Base-by-base conservation (phyloP, 1,140 invertebrate genomes). In the Homarus americanus region DNA sequence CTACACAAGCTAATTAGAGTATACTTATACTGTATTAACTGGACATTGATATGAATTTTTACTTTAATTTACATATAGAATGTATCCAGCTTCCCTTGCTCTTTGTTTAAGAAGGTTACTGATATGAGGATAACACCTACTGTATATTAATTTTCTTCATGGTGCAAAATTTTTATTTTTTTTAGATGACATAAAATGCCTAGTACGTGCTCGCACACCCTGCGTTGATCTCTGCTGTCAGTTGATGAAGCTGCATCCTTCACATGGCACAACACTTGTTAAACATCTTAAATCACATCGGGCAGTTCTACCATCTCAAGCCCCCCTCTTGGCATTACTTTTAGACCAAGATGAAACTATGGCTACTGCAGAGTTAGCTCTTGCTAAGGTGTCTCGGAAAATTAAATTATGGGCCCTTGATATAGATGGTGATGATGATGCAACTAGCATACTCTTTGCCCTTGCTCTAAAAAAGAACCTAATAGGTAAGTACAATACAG, bases 171-270 rank as follows among this genome's bases (percentile, higher is more conserved):
- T 63, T 24, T 20, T 63, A 28, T 69, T 28, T 28, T 79, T 53
- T 73, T 17, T 58, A 88, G 86, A 80, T 40, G 76, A 88, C 36
- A 53, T 88, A 38, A 88, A 88, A 41, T 66, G 40, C 44, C 58
- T 88, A 9, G 40, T 79, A 2, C 75, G 38, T 32, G 32, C 53
- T 34, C 58, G 49, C 10, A 76, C 86, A 20, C 53, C 86, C 15
- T 80, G 76, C 72, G n/a, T 78, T 40, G 63, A 69, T 10, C 75
- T 88, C 32, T 88, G 86, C 49, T 88, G 86, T 38, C 86, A 82
- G 0, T 20, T 88, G 10, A 34, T 88, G 38, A 80, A 41, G 24
- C 40, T 69, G 17, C 76, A 88, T 32, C 86, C 86, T n/a, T 78
- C 76, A 1, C 78, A 88, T 72, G 76, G 53, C 38, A 10, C 3